Base-by-base conservation (phyloP, 1,140 invertebrate species). In the Aleiodes sp. region DNA sequence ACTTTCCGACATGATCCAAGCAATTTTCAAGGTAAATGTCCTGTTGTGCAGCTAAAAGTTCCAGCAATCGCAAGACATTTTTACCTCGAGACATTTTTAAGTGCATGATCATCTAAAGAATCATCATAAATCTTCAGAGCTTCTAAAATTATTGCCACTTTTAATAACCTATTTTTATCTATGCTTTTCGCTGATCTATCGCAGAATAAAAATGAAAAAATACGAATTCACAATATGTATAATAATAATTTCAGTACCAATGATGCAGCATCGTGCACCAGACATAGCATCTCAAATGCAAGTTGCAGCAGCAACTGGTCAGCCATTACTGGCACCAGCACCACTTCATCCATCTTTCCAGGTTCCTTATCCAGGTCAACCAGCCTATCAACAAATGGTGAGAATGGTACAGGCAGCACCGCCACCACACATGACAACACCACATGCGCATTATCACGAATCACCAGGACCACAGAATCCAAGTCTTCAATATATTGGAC, bases 251-350 rank as follows among this genome's bases (percentile, higher is more conserved):
- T 56, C 77, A 91, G 90, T 90, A 72, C 88, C 88, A 29, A 88
- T 92, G 82, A 85, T 87, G 81, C 86, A 86, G 73, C 87, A 87
- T 81, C 88, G 89, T 75, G 82, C 87, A 63, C 87, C 89, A 56
- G 91, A 92, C 71, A 85, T 91, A 74, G 86, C 90, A 19, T 90
- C 89, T 19, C 91, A 92, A 76, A 92, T 93, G 88, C 92, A 93
- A 78, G 92, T 93, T 9, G 88, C 89, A 10, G 90, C 89, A 59
- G 94, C 93, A 41, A 95, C 94, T 35, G 94, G 94, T 0, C 94
- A 94, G 79, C 94, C 94, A 4, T 84, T 96, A 60, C 84, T 96
- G 73, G 91, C 94, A 31, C 89, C 93, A 9, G 92, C 90, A 4
- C 92, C 90, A 9, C 78, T 91, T 75, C 89, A 91, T 80, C 88